Evolutionary conservation across 2,888 invertebrate species (phyloP), one percentile per base, ranked within the genome.

Genomic region (Ligdia adustata): DNA sequence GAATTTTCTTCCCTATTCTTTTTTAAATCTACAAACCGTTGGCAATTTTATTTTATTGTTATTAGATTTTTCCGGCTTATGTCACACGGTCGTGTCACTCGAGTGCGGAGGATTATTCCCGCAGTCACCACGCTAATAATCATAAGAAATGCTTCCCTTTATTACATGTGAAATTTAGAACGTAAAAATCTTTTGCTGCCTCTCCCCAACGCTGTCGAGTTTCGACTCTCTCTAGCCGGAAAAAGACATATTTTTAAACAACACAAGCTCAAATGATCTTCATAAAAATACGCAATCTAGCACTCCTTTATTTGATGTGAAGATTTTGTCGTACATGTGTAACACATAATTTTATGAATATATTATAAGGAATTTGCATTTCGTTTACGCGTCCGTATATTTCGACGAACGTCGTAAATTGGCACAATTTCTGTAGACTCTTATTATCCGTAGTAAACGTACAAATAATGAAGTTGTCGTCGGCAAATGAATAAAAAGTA

Each of bases 11-110:
- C 84, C 87, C 85, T 81, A 71, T 83, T 75, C 80, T 85, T 83
- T 45, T 87, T 83, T 82, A 82, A 88, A 89, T 86, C 85, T 86
- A 85, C 88, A 89, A 88, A 89, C 84, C 82, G 81, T 75, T 72
- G 66, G 88, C 90, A 90, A 90, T 90, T 89, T 83, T 87, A 86
- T 89, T 90, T 90, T 90, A 90, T 89, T 90, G 90, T 89, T 89
- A 90, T 90, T 87, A 89, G 87, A 89, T 87, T 90, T 88, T 90
- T 87, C 85, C 86, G 86, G 89, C 77, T 90, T 88, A 88, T 84
- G 90, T 90, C 90, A 88, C 86, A 79, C 80, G 69, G 76, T 75
- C 72, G 71, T 78, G 87, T 83, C 83, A 81, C 80, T 71, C 37
- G 50, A 82, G 74, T 69, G 75, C 78, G 87, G 87, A 88, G 87